Evolutionary conservation across 2,888 invertebrate genomes (phyloP), one percentile per base, ranked within the genome.

Genomic region (Torymus texanus): DNA sequence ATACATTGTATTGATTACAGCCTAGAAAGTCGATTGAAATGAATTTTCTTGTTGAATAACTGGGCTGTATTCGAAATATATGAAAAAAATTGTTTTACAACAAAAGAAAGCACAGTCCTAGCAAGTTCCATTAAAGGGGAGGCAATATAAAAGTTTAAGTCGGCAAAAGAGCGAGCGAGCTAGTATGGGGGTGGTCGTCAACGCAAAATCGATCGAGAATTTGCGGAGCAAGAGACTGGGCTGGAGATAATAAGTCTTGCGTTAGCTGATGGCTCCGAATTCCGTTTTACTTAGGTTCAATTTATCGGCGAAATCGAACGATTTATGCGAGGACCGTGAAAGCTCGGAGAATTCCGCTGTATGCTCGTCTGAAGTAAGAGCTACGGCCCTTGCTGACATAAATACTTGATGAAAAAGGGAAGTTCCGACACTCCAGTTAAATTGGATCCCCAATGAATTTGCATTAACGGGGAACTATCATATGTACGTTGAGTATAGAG

Each of bases 281-380:
- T 79, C 79, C 79, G 79, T 79, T 79, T 79, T 79, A 79, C 79
- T 74, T 74, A 79, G 74, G 74, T 70, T 63, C 79, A 75, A 79
- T 79, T 79, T 79, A 79, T 79, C 74, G 79, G 62, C 70, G 74
- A 75, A 79, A 79, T 79, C 79, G 79, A 79, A 75, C 63, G 79
- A 79, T 79, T 79, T 79, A 79, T 74, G 79, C 79, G 79, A 68
- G 65, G 21, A 21, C 70, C 74, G 70, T 74, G 79, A 70, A 75
- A 79, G 74, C 74, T 74, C 12, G 51, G 18, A 53, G 58, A 63
- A 65, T 71, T 18, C 71, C 66, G 5, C 66, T 65, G 63, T 58
- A 63, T 55, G 14, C 71, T 14, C 77, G 53, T 41, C 41, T 41
- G 41, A 41, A 65, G 61, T 66, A 66, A 78, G 77, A 78, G 72